phyloP scores from a whole-genome alignment of 2,797 vertebrate species.

The Sebastolobus alascanus region DNA sequence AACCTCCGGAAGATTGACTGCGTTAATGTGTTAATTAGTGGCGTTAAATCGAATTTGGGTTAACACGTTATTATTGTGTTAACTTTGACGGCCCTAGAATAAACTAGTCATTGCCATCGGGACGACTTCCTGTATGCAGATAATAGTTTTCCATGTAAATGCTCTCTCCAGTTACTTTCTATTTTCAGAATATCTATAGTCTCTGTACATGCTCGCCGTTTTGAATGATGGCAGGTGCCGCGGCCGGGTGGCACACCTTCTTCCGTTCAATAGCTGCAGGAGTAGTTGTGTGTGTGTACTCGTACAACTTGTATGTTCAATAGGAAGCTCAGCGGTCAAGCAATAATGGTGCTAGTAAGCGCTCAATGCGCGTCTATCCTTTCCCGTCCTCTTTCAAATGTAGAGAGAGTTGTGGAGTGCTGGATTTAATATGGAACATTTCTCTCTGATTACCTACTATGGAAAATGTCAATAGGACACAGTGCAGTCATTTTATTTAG shows the following conservation, averaged over 20 bases:
- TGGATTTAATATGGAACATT: constrained; percentile 1
- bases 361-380: background rate
- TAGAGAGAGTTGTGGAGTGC: background rate
- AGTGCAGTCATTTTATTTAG: constrained; percentile 10
- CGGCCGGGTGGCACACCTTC: constrained; percentile 18
- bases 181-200: background rate
- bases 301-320: constrained; percentile 27
- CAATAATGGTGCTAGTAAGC: background rate
- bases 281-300: constrained; percentile 13
- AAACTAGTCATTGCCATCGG: background rate
- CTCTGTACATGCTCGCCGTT: background rate
- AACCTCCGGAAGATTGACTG: too few species aligned
- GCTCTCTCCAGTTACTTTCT: background rate
- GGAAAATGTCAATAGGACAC: background rate
- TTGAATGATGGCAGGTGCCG: constrained; percentile 9
- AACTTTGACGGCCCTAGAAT: background rate
- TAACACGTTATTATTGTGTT: too few species aligned
- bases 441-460: background rate
- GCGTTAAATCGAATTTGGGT: too few species aligned
- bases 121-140: background rate
- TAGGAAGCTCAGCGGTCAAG: constrained; percentile 10
- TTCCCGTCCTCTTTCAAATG: constrained; percentile 12
- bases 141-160: background rate
- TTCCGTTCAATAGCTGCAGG: constrained; percentile 15
- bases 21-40: too few species aligned